Evolutionary conservation across 2,113 vertebrate genomes (phyloP).

Genomic region (Megalops atlanticus): DNA sequence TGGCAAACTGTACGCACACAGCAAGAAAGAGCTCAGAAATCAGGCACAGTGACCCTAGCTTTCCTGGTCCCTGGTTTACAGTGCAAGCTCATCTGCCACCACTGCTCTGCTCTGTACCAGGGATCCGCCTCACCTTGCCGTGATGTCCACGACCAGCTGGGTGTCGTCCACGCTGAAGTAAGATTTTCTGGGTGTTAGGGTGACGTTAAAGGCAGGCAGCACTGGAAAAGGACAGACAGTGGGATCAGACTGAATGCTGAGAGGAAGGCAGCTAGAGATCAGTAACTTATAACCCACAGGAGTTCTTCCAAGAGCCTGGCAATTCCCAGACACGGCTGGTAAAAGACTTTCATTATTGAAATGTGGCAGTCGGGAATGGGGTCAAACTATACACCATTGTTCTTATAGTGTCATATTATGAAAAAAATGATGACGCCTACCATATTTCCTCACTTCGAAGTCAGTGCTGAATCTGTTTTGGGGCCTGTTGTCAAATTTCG

Average conservation of each 20-base stretch:
- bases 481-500: conserved; percentile 66
- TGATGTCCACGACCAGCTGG: conserved; percentile 57
- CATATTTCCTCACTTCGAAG: conserved; percentile 73
- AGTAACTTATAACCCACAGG: too few relatives aligned
- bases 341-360: too few relatives aligned
- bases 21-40: too few relatives aligned
- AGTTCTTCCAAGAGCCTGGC: too few relatives aligned
- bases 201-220: conserved; percentile 74
- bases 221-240: conserved; percentile 50
- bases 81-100: too few relatives aligned
- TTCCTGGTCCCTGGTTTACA: too few relatives aligned
- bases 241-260: not conserved
- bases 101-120: too few relatives aligned
- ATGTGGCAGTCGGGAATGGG: too few relatives aligned
- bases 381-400: not conserved
- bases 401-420: not conserved
- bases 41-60: too few relatives aligned
- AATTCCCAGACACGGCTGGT: too few relatives aligned
- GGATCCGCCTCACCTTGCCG: conserved; percentile 65
- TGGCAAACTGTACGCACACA: too few relatives aligned
- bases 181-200: conserved; percentile 57
- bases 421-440: conserved; percentile 46
- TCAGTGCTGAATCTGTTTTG: conserved; percentile 64
- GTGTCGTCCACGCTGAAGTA: conserved; percentile 60
- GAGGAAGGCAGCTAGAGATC: too few relatives aligned